phyloP scores from a whole-genome alignment of 92 coral and sea anemone species.

The Phenganax subtilis region DNA sequence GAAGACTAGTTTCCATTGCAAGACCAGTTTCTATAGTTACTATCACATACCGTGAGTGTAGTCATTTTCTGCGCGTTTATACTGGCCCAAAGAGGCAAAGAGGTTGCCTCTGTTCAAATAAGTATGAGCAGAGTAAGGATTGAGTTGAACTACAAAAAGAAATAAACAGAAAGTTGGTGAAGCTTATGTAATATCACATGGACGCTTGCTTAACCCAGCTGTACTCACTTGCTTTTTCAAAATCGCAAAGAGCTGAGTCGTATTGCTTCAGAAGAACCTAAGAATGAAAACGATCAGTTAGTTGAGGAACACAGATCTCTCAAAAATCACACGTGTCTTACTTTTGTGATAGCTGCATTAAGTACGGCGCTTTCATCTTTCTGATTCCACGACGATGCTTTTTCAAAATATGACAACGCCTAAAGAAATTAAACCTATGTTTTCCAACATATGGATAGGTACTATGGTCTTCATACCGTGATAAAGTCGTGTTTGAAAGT shows the following conservation, averaged over 20 bases:
- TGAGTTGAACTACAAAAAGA: slow-evolving; percentile 58
- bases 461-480: too few species aligned
- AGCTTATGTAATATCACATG: too few species aligned
- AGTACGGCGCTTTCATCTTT: slow-evolving; percentile 89
- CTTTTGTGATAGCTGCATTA: slow-evolving; percentile 94
- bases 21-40: neutral
- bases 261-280: slow-evolving; percentile 83
- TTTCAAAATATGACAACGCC: slow-evolving; percentile 78
- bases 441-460: neutral
- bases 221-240: slow-evolving; percentile 80
- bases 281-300: neutral
- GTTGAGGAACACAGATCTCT: neutral
- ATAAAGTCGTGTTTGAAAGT: neutral
- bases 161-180: too few species aligned
- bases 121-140: slow-evolving; percentile 94
- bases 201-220: too few species aligned
- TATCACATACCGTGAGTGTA: slow-evolving; percentile 75
- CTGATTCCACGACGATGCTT: slow-evolving; percentile 83
- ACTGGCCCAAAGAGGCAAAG: slow-evolving; percentile 87
- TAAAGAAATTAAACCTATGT: slow-evolving; percentile 4
- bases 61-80: slow-evolving; percentile 88
- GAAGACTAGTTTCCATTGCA: too few species aligned
- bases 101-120: slow-evolving; percentile 90
- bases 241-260: slow-evolving; percentile 83
- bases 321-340: neutral